Evolutionary conservation across 2,797 vertebrate genomes (phyloP), one percentile per base, ranked within the genome.

Genomic region (Lagorchestes hirsutus): DNA sequence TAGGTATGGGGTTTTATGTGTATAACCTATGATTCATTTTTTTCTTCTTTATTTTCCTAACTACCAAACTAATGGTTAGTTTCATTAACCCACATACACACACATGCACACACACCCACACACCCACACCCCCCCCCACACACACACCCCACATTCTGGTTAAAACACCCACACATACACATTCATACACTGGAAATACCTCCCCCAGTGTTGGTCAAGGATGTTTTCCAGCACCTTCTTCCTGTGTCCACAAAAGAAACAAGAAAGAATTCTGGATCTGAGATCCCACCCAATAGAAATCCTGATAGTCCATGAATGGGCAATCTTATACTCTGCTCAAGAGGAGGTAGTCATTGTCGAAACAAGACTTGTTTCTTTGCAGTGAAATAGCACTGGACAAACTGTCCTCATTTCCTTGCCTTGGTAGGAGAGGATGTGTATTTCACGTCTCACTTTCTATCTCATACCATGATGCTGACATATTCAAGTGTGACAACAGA

Each of bases 361-460:
- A 46, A 94, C 94, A 94, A 92, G 74, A 97, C 93, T 90, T 96
- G n/a, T 91, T 82, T 94, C 96, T 96, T 58, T 87, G n/a, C 95
- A 55, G 67, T 1, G 91, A 12, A 93, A 59, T n/a, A 31, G 90
- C 46, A 31, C 58, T 59, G 52, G 91, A 92, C 74, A 67, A 58
- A 67, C 54, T 34, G 50, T 50, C 56, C 92, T 91, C 1, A 74
- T 92, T 93, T 93, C 56, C 87, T 96, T 96, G 93, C 58, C 92
- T 31, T 6, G 16, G 67, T 62, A 46, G 90, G 22, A 92, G 29
- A 95, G 90, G 95, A 97, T 91, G n/a, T 93, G 59, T 55, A 54
- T 91, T 93, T 52, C 46, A 95, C 95, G 90, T 97, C 90, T 93
- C 95, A 90, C 46, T 97, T 95, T 93, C 57, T 92, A 24, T 46